Conservation (phyloP, 1,140 invertebrate species). For the Drosophila virilis region DNA sequence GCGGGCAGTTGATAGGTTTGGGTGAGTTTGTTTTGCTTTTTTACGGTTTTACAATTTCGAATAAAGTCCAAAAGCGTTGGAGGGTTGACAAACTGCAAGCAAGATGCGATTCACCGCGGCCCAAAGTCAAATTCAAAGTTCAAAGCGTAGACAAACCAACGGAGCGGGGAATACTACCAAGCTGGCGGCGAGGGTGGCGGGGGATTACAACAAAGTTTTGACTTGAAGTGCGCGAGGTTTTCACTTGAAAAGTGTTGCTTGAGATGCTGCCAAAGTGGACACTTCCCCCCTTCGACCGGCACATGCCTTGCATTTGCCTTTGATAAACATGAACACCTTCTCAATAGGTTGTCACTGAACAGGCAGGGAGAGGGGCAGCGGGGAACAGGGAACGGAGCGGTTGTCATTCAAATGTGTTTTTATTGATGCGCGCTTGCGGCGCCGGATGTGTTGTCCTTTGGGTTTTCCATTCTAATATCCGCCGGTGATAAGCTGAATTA, state of each 20-base stretch:
- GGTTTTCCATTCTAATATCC: conserved; percentile 79
- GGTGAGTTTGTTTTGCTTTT: conserved; percentile 55
- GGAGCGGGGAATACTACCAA: neutral
- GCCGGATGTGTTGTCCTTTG: conserved; percentile 79
- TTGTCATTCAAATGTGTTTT: conserved; percentile 78
- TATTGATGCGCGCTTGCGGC: conserved; percentile 71
- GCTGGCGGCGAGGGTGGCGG: neutral
- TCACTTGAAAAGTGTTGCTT: conserved; percentile 61
- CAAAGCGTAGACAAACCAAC: conserved; percentile 39
- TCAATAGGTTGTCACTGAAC: conserved; percentile 29
- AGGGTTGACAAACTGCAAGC: conserved; percentile 70
- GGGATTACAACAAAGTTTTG: conserved; percentile 19
- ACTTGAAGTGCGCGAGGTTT: conserved; percentile 47
- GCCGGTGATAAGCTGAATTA: conserved; percentile 84
- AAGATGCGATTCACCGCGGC: conserved; percentile 37
- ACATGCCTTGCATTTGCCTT: conserved; percentile 2
- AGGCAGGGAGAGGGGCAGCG: too few relatives aligned
- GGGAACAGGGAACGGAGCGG: neutral
- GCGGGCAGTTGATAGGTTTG: conserved; percentile 15
- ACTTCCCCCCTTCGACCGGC: neutral
- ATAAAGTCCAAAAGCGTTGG: conserved; percentile 23
- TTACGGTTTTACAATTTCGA: conserved; percentile 56
- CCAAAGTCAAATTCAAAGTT: conserved; percentile 49
- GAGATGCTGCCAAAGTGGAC: conserved; percentile 56
- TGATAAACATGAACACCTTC: conserved; percentile 66